A percentile compares a stretch with the other conserved stretches of the same genome.
Evolutionary conservation across 1,140 invertebrate genomes (phyloP).

Genomic region (Cyphomyrmex costatus): DNA sequence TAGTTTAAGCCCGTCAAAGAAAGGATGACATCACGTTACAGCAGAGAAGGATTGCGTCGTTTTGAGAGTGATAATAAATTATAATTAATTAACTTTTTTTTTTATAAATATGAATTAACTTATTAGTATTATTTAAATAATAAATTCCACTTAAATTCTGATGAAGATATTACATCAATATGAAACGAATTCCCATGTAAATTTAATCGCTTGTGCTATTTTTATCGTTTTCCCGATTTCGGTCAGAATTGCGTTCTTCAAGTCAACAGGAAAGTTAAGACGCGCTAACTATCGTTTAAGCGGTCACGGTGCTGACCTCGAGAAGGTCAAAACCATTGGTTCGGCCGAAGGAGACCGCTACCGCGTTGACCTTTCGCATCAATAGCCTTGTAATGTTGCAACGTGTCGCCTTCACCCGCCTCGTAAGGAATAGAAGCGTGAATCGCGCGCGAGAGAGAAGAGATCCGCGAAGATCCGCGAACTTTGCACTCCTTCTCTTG

Average conservation of each 20-base stretch:
- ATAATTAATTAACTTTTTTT: neutral
- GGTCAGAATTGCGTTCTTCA: neutral
- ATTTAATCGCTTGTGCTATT: too few species aligned
- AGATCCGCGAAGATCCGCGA: conserved; percentile 63
- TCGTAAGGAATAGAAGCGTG: conserved; percentile 20
- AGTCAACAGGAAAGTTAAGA: conserved; percentile 12
- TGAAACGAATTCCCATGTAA: neutral
- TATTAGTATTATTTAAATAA: neutral
- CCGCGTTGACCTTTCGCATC: conserved; percentile 63
- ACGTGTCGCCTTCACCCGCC: conserved; percentile 72
- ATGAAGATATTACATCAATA: neutral
- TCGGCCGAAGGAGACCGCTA: conserved; percentile 43
- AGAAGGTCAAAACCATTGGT: conserved; percentile 51
- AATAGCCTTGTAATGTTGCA: conserved; percentile 70
- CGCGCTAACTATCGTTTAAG: conserved; percentile 25
- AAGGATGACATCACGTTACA: conserved; percentile 9
- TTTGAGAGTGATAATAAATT: neutral
- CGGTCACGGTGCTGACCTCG: conserved; percentile 40
- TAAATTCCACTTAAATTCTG: neutral
- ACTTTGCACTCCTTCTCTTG: conserved; percentile 47
- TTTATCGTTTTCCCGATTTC: neutral
- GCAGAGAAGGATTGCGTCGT: neutral
- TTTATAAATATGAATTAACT: neutral
- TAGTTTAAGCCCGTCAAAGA: conserved; percentile 3
- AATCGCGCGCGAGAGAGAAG: conserved; percentile 34